A percentile compares a stretch with the other conserved stretches of the same genome.
Evolutionary conservation across 2,888 invertebrate genomes (phyloP).

Genomic region (Stictocephala bisonia): DNA sequence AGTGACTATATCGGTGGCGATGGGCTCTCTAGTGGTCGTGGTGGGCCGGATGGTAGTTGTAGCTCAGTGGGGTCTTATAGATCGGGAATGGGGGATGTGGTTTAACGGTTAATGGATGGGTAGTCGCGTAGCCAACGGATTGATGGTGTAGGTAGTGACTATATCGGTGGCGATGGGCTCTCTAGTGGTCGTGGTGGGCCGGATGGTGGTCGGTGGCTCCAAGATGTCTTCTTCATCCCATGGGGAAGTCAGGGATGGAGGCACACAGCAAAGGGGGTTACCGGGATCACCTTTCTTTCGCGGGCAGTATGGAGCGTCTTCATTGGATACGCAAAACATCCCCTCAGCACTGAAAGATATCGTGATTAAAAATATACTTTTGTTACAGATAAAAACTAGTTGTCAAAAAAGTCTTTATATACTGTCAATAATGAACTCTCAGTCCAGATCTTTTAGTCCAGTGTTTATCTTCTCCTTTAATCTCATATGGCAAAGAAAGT

Average conservation of each 20-base stretch:
- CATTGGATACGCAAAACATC: conserved; percentile 74
- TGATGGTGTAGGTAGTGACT: conserved; percentile 32
- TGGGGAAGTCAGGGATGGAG: conserved; percentile 36
- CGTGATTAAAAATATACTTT: too few relatives aligned
- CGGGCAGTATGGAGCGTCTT: conserved; percentile 78
- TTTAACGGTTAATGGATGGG: neutral
- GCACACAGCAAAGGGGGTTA: conserved; percentile 76
- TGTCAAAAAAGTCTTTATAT: too few relatives aligned
- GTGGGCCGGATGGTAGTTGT: neutral
- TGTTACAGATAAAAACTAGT: too few relatives aligned
- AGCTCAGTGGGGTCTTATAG: too few relatives aligned
- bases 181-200: conserved; percentile 10
- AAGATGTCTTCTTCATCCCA: conserved; percentile 14
- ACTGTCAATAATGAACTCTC: too few relatives aligned
- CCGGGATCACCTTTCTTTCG: conserved; percentile 67
- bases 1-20: conserved; percentile 29
- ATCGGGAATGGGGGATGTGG: neutral
- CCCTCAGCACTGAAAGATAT: conserved; percentile 72
- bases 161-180: conserved; percentile 29
- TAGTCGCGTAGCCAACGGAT: neutral
- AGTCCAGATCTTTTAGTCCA: too few relatives aligned
- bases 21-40: conserved; percentile 11
- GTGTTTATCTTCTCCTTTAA: too few relatives aligned
- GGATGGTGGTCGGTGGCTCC: conserved; percentile 3
- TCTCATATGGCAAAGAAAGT: too few relatives aligned